Evolutionary conservation across 2,888 invertebrate species (phyloP), one percentile per base, ranked within the genome.

Genomic region (Acrocera orbiculus): DNA sequence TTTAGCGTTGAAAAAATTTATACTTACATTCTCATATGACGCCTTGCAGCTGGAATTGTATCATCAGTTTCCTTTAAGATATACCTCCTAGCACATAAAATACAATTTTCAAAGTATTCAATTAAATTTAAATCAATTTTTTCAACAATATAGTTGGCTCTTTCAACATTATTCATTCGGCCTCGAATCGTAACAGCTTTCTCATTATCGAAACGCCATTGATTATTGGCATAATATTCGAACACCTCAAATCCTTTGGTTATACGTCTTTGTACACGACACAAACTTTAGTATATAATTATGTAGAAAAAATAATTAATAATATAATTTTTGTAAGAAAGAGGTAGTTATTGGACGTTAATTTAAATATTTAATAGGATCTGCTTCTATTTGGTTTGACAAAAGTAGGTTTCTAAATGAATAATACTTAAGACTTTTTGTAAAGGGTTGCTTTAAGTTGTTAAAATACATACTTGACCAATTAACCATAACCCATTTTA

Each of bases 201-300:
- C 31, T 73, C 67, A 14, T 81, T 83, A 27, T 74, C 73, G 54
- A 87, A 86, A 49, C 80, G 78, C 90, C 92, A 92, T 41, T 86
- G 83, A 51, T 83, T 82, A 53, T 80, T 83, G 0, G 89, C 86
- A 60, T 92, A 92, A 54, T 87, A 90, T 51, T 87, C 83, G 49
- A 92, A 79, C 1, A 83, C 80, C 48, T 83, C 81, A 49, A 87
- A 82, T 1, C 89, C 83, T 61, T 85, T 83, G 42, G 69, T 69
- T 46, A 92, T 79, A 29, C 83, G 73, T 36, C 76, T 73, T 44
- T 89, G 89, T 2, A 87, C 77, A 31, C 76, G 71, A 49, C 81
- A 76, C 50, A 89, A 64, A 17, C 87, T 89, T n/a, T n/a, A n/a
- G n/a, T n/a, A n/a, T n/a, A n/a, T n/a, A n/a, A n/a, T n/a, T n/a